Conservation (phyloP, 2,113 vertebrate genomes). For the Himantopus leucocephalus region DNA sequence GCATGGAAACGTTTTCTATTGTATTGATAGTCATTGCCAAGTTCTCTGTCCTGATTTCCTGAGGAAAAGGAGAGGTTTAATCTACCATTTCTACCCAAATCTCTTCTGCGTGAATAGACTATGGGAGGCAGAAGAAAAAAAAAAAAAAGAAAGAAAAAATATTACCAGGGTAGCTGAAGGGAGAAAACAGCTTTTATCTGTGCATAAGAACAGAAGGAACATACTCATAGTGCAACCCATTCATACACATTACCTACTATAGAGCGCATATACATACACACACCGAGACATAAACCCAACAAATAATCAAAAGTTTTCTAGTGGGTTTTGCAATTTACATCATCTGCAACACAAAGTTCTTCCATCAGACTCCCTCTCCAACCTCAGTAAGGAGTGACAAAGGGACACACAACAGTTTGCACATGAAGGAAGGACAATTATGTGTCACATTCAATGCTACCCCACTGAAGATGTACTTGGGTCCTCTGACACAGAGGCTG, state of each 20-base stretch:
- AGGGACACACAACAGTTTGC: background rate
- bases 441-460: background rate
- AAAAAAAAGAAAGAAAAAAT: background rate
- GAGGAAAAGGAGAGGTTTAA: background rate
- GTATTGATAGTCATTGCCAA: background rate
- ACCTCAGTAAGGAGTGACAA: background rate
- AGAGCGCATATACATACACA: background rate
- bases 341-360: background rate
- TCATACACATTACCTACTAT: background rate
- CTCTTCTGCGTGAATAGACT: background rate
- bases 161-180: background rate
- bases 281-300: background rate
- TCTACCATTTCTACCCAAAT: background rate
- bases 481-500: background rate
- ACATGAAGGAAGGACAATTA: fast-evolving
- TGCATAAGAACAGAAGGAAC: background rate
- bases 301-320: background rate
- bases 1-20: background rate
- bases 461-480: background rate
- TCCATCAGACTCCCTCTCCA: background rate
- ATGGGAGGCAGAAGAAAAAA: too few relatives aligned
- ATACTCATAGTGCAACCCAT: background rate
- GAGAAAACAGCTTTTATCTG: background rate
- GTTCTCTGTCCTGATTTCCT: background rate
- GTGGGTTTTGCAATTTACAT: background rate